Percentiles rank a stretch among this genome's conserved stretches.
These are phyloP conservation scores for Ptycholaimellus sp. DNA, from an alignment of 2,888 invertebrate genomes.

Conservation along the genomic window DNA sequence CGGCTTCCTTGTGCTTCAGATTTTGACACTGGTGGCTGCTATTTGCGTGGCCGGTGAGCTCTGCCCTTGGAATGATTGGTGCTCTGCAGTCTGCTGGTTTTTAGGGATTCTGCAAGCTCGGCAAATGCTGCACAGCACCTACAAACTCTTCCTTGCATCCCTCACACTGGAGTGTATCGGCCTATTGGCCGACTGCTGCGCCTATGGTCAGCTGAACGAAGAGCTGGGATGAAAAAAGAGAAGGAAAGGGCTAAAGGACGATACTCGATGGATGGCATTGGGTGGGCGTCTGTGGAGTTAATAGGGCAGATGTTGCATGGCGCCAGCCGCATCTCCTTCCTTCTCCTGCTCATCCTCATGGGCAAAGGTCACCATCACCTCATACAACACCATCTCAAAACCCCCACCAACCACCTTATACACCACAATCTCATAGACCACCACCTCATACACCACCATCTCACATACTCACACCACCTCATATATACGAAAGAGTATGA, in stretches of 20 bases:
- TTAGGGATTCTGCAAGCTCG: slow-evolving; percentile 48
- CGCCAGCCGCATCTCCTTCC: slow-evolving; percentile 46
- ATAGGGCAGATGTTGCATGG: slow-evolving; percentile 48
- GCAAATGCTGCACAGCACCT: slow-evolving; percentile 59
- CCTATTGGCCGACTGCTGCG: slow-evolving; percentile 42
- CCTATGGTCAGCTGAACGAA: slow-evolving; percentile 45
- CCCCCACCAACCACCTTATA: too few relatives aligned
- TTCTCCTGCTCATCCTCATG: slow-evolving; percentile 52
- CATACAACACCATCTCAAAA: too few relatives aligned
- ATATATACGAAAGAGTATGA: too few relatives aligned
- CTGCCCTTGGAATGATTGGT: too few relatives aligned
- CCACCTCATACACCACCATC: too few relatives aligned
- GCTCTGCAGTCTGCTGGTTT: too few relatives aligned
- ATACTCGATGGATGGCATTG: too few relatives aligned
- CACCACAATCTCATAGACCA: too few relatives aligned
- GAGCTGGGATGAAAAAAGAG: too few relatives aligned
- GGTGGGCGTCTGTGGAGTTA: slow-evolving; percentile 12
- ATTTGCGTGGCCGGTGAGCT: slow-evolving; percentile 40
- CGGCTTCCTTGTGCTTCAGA: slow-evolving; percentile 45
- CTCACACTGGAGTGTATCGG: slow-evolving; percentile 43
- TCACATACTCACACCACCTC: too few relatives aligned
- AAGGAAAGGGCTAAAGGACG: too few relatives aligned
- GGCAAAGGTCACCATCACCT: slow-evolving; percentile 74
- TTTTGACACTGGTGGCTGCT: slow-evolving; percentile 45
- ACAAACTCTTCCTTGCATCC: slow-evolving; percentile 53